Conservation (phyloP, 1,140 invertebrate species). For the Pseudomyrmex flavicornis region DNA sequence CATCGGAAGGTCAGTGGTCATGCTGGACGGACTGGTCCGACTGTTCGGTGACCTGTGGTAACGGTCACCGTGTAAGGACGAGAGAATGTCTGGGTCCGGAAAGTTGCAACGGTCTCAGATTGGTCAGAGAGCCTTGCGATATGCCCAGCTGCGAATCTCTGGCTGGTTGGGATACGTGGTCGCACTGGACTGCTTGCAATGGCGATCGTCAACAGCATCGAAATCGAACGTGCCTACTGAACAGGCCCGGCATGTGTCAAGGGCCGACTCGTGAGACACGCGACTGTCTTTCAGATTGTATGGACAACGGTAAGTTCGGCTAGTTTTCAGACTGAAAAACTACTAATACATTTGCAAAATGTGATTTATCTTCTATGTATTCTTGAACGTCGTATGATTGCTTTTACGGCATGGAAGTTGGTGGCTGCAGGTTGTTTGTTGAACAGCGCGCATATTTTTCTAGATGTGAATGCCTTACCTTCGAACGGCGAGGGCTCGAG, state of each 20-base stretch:
- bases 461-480: conserved; percentile 79
- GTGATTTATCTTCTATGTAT: too few relatives aligned
- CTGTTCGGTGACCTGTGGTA: conserved; percentile 91
- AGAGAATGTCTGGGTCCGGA: conserved; percentile 87
- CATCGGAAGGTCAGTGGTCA: conserved; percentile 88
- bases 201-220: conserved; percentile 88
- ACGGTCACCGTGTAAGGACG: conserved; percentile 87
- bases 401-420: not conserved
- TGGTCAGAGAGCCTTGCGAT: conserved; percentile 86
- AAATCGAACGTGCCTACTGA: conserved; percentile 87
- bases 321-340: not conserved
- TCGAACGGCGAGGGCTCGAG: conserved; percentile 83
- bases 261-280: conserved; percentile 88
- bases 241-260: conserved; percentile 87
- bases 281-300: conserved; percentile 85
- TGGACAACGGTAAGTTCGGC: conserved; percentile 84
- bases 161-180: conserved; percentile 88
- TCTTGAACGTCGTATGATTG: too few relatives aligned
- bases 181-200: conserved; percentile 89
- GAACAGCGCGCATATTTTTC: conserved; percentile 12
- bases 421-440: not conserved
- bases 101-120: conserved; percentile 83
- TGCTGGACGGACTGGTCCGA: conserved; percentile 94
- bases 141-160: conserved; percentile 87
- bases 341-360: not conserved